phyloP scores from a whole-genome alignment of 2,113 vertebrate genomes.

The Daboia siamensis region DNA sequence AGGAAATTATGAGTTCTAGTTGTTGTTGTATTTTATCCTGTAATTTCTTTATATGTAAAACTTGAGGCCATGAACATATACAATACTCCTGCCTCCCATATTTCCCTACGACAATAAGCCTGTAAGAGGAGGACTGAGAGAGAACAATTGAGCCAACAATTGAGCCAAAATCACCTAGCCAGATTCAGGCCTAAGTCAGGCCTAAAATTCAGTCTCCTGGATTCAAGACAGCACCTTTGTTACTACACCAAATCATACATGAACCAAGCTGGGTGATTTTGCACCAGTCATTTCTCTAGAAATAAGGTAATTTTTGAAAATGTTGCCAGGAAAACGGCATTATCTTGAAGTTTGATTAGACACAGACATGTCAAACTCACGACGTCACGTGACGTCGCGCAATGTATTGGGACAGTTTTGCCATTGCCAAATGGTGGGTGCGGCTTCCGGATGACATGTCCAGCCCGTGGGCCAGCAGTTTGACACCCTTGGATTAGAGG shows the following conservation, averaged over 20 bases:
- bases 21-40: not conserved
- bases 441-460: too few relatives aligned
- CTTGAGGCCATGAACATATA: not conserved
- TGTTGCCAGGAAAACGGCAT: not conserved
- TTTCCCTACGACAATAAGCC: not conserved
- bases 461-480: not conserved
- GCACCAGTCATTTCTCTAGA: not conserved
- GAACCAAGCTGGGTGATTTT: not conserved
- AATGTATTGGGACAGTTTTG: not conserved
- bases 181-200: not conserved
- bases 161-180: not conserved
- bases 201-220: not conserved
- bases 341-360: not conserved
- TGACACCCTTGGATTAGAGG: not conserved
- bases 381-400: not conserved
- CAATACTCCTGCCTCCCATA: not conserved
- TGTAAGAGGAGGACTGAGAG: not conserved
- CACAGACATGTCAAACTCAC: not conserved
- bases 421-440: not conserved
- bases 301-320: not conserved
- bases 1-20: not conserved
- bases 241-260: not conserved
- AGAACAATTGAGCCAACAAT: not conserved
- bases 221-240: not conserved
- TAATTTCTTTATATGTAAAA: not conserved